Base-by-base conservation (phyloP, 2,888 invertebrate genomes). In the Melipona bicolor region DNA sequence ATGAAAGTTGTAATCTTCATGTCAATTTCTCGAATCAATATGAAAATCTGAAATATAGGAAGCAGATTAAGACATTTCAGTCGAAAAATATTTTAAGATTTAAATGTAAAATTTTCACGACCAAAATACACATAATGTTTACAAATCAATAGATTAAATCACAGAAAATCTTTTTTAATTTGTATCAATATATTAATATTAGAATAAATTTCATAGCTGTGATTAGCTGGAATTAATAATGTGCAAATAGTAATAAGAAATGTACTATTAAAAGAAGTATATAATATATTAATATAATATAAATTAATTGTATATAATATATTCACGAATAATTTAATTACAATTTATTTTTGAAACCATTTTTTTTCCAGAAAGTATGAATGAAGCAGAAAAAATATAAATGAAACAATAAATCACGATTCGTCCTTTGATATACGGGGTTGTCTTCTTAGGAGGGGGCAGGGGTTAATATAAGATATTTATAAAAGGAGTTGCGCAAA, bases 401-500 rank as follows among this genome's bases (percentile, higher is more conserved):
- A 62, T 2, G 13, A 54, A 9, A 24, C 36, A 21, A 21, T 21
- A 72, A 54, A 32, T 32, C 15, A 27, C 17, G 6, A 13, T 52
- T 11, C 13, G 24, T 56, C 36, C 15, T 36, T 52, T 49, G 50
- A 65, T 54, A 61, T 77, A 81, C 74, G 61, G 19, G 67, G 21
- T 65, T 84, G 84, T 0, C 3, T 24, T 64, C 59, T 36, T 69
- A 13, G 64, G 62, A 49, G 62, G 36, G 50, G 27, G 5, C 15
- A 32, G 59, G 62, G 62, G 43, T 50, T 27, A 32, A 43, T 32
- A 69, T 56, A 73, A 74, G 65, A 77, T 19, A 54, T 81, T 84
- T 88, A 88, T 88, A 87, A 88, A 80, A 81, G 76, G 68, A 54
- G 74, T 50, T 36, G 61, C 17, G 21, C 24, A 13, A 79, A 67